A percentile compares a stretch with the other conserved stretches of the same genome.
phyloP scores from a whole-genome alignment of 37 sponge, comb jelly and placozoan species.

The Dysidea cf. avara region DNA sequence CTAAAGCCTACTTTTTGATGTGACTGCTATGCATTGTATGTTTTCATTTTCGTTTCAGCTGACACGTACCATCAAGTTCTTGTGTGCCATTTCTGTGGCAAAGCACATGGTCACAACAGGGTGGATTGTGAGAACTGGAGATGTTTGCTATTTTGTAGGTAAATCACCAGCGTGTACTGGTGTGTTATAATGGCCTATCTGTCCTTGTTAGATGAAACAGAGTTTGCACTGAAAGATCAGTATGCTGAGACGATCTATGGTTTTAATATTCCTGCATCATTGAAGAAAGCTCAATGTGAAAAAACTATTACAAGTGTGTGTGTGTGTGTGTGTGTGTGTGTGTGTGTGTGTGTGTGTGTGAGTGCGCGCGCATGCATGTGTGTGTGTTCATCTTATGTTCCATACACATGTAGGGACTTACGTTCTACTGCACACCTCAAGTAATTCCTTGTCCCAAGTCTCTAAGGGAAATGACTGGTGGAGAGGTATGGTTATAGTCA shows the following conservation, averaged over 20 bases:
- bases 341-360: too few relatives aligned
- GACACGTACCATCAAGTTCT: slow-evolving; percentile 89
- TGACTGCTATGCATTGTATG: too few relatives aligned
- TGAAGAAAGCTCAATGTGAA: slow-evolving; percentile 38
- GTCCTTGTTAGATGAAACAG: slow-evolving; percentile 56
- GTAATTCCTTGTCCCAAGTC: slow-evolving; percentile 36
- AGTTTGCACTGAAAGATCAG: slow-evolving; percentile 50
- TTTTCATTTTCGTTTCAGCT: too few relatives aligned
- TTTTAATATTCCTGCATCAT: slow-evolving; percentile 51
- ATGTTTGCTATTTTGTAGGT: slow-evolving; percentile 33
- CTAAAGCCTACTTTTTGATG: too few relatives aligned
- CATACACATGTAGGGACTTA: slow-evolving; percentile 41
- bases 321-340: background rate
- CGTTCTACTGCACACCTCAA: slow-evolving; percentile 44
- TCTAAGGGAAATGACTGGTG: slow-evolving; percentile 63
- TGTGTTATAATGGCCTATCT: background rate
- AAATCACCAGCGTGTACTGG: background rate
- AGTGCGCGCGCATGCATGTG: too few relatives aligned
- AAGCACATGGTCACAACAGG: slow-evolving; percentile 57
- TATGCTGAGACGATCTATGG: slow-evolving; percentile 50
- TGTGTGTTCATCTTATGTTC: background rate
- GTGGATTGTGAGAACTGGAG: slow-evolving; percentile 65
- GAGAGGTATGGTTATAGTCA: slow-evolving; percentile 29
- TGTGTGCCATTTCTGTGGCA: slow-evolving; percentile 72
- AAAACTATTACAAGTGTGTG: slow-evolving; percentile 46